Conservation (phyloP, 1,140 invertebrate genomes). For the Euwallacea fornicatus region DNA sequence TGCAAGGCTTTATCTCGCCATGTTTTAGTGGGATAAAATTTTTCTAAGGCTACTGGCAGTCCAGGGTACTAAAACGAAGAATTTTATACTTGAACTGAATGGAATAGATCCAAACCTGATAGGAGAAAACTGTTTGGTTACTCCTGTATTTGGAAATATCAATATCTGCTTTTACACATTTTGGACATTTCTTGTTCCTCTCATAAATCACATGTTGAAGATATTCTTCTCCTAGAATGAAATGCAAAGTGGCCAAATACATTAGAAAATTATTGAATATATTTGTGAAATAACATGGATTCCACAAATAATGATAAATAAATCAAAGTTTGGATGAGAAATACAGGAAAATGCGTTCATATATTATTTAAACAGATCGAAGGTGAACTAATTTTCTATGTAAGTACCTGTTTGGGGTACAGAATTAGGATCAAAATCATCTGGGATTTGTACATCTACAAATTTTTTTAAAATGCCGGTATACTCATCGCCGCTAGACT, state of each 20-base stretch:
- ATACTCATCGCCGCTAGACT: slow-evolving; percentile 35
- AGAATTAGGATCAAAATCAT: slow-evolving; percentile 50
- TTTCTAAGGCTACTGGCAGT: slow-evolving; percentile 39
- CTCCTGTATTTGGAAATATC: slow-evolving; percentile 43
- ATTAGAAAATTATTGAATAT: too few relatives aligned
- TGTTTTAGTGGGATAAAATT: slow-evolving; percentile 47
- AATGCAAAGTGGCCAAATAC: background rate
- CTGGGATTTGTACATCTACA: slow-evolving; percentile 48
- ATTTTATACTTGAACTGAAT: background rate
- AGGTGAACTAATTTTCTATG: background rate
- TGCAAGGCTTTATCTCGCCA: slow-evolving; percentile 52
- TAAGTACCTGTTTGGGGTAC: slow-evolving; percentile 47
- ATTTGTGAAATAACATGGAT: too few relatives aligned
- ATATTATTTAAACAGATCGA: background rate
- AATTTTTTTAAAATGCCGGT: slow-evolving; percentile 44
- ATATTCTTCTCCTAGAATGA: slow-evolving; percentile 50
- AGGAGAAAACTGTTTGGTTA: slow-evolving; percentile 41
- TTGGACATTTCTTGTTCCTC: slow-evolving; percentile 44
- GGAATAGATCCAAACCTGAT: slow-evolving; percentile 30
- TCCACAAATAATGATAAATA: too few relatives aligned
- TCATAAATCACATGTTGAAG: slow-evolving; percentile 52
- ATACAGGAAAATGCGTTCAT: background rate
- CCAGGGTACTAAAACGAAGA: slow-evolving; percentile 29
- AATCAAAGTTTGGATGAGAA: background rate
- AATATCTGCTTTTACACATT: slow-evolving; percentile 43